Evolutionary conservation across 2,113 vertebrate species (phyloP), one percentile per base, ranked within the genome.

Genomic region (Oncorhynchus gorbuscha): DNA sequence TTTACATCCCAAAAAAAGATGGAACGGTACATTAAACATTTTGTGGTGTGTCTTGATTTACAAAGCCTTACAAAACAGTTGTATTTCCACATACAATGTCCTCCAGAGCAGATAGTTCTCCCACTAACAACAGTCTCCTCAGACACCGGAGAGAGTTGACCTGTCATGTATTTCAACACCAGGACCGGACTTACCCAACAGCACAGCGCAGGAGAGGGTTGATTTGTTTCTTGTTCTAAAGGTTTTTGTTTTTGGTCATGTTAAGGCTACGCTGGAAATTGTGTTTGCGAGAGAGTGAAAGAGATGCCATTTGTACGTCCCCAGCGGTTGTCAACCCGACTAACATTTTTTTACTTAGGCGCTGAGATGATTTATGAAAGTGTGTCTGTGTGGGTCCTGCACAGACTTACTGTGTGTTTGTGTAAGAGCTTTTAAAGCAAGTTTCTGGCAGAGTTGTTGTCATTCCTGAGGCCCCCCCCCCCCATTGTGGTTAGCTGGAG

Each of bases 141-240:
- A 87, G 89, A 90, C 90, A 92, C 87, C 79, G 86, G 89, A 91
- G 91, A 89, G 82, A 88, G 81, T 72, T 91, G 90, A 91, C 90
- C 88, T 89, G 32, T 35, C 86, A 82, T 8, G 5, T 74, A 86
- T 90, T 89, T 82, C 49, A 5, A 84, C 90, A 90, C 84, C 49
- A 79, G 73, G 74, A 45, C 8, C 39, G 8, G 39, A 45, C 39
- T 45, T 45, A 11, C 39, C 39, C 39, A 45, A 45, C 39, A 45
- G 39, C 39, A 45, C 32, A 35, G 16, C 16, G 9, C 59, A 81
- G 45, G 74, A 16, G 18, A 81, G 72, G 62, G 72, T 59, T 76
- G 3, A 6, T 59, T 83, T 88, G 88, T 90, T 88, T 90, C 84
- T 84, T 90, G 77, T 88, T 84, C 77, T 85, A 81, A 75, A 66